These are phyloP conservation scores for Corynorhinus townsendii DNA, from an alignment of 2,113 vertebrate species.

Conservation along the genomic window DNA sequence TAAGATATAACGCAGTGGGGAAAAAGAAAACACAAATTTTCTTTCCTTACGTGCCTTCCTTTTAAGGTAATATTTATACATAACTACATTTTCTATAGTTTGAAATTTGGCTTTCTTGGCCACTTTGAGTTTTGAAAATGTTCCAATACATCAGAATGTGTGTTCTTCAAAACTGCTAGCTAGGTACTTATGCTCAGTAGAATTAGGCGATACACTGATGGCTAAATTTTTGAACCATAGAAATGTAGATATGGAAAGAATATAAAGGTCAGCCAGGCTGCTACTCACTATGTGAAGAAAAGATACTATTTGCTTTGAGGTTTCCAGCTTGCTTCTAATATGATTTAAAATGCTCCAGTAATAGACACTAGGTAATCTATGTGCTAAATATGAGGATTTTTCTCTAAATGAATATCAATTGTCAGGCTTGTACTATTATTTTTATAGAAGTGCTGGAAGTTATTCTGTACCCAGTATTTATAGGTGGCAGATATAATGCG, in stretches of 20 bases:
- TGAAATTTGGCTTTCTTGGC: neutral
- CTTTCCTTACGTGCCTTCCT: neutral
- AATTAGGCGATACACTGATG: neutral
- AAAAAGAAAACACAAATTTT: neutral
- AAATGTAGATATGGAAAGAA: neutral
- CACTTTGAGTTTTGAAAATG: neutral
- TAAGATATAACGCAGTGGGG: neutral
- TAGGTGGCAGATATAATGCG: neutral
- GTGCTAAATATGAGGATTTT: neutral
- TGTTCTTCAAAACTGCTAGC: neutral
- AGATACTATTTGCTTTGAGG: neutral
- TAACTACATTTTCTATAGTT: neutral
- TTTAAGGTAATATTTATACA: neutral
- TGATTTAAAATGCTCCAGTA: neutral
- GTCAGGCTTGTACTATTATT: neutral
- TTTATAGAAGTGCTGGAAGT: neutral
- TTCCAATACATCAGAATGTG: neutral
- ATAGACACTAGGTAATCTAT: neutral
- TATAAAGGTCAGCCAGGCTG: neutral
- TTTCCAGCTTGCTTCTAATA: neutral
- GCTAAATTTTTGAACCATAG: neutral
- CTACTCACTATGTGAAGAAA: neutral
- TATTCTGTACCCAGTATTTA: neutral
- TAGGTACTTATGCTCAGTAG: neutral
- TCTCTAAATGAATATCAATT: neutral